Base-by-base conservation (phyloP, 2,797 vertebrate species). In the Synanceia verrucosa region DNA sequence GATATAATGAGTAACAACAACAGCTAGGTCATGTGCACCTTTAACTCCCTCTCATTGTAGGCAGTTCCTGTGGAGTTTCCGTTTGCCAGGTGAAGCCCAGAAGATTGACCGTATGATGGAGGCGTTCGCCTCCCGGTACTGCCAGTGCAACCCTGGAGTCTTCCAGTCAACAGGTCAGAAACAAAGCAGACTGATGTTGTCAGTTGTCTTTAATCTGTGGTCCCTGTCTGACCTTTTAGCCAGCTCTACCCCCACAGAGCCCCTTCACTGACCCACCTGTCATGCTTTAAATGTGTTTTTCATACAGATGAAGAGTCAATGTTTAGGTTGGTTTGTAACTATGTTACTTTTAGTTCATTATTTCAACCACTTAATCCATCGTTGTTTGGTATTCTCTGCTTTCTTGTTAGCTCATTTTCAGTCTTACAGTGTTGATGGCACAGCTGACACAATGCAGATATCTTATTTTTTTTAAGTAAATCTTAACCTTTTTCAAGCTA, bases 71-170 rank as follows among this genome's bases (percentile, higher is more conserved):
- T 99, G 98, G 98, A 99, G 98, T 88, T 99, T 99, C 85, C 93
- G 97, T 62, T 94, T 99, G 73, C 98, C 98, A 0, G 97, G 97
- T 44, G 98, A 99, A 89, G 97, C 98, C n/a, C 97, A 99, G 91
- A 99, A 99, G 91, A 99, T 99, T 7, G 97, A 99, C 78, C 94
- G 97, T 14, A 99, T 99, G 98, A 99, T 99, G 97, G 98, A 99
- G 92, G 94, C 97, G 2, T 99, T 99, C 53, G 97, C 97, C 19
- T 94, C 96, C 0, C 96, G 98, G 55, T 99, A 99, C 88, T 99
- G 98, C 86, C 95, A 98, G 86, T 99, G 97, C 89, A 99, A 99
- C 89, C 95, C 95, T 0, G 97, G 97, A 4, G 97, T 99, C 86
- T 99, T 99, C 93, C 97, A 99, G 94, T 99, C 97, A 14, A 97